Evolutionary conservation across 2,888 invertebrate species (phyloP).

Genomic region (Mythimna pallens): DNA sequence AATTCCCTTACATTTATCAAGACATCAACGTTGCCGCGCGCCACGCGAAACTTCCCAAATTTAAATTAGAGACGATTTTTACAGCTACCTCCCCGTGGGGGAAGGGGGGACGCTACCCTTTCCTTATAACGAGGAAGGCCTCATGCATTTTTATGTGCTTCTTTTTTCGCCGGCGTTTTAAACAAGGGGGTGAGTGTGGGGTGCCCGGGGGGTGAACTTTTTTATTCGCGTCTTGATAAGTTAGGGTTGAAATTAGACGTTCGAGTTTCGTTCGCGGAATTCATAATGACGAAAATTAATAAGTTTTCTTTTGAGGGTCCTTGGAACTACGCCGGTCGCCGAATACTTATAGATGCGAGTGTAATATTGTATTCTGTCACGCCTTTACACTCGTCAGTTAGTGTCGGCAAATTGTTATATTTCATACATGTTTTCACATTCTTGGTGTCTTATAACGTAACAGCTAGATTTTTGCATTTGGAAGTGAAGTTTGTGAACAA

Average conservation of each 20-base stretch:
- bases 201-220: constrained; percentile 89
- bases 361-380: constrained; percentile 44
- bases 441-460: neutral
- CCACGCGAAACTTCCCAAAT: constrained; percentile 90
- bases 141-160: constrained; percentile 92
- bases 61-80: constrained; percentile 91
- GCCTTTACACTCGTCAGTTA: constrained; percentile 10
- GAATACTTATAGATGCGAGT: constrained; percentile 71
- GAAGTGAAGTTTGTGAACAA: neutral
- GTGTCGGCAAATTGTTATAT: constrained; percentile 5
- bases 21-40: constrained; percentile 89
- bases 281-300: constrained; percentile 91
- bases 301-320: constrained; percentile 90
- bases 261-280: constrained; percentile 91
- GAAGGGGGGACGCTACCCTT: constrained; percentile 88
- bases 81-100: constrained; percentile 88
- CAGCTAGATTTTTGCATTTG: neutral
- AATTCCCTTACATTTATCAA: constrained; percentile 90
- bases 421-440: constrained; percentile 8
- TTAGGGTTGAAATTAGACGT: constrained; percentile 91
- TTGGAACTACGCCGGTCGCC: constrained; percentile 77
- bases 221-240: constrained; percentile 91
- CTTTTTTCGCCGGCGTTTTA: constrained; percentile 91
- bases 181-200: constrained; percentile 90
- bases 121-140: constrained; percentile 91